phyloP scores from a whole-genome alignment of 2,113 vertebrate species.

The Pygoscelis adeliae region DNA sequence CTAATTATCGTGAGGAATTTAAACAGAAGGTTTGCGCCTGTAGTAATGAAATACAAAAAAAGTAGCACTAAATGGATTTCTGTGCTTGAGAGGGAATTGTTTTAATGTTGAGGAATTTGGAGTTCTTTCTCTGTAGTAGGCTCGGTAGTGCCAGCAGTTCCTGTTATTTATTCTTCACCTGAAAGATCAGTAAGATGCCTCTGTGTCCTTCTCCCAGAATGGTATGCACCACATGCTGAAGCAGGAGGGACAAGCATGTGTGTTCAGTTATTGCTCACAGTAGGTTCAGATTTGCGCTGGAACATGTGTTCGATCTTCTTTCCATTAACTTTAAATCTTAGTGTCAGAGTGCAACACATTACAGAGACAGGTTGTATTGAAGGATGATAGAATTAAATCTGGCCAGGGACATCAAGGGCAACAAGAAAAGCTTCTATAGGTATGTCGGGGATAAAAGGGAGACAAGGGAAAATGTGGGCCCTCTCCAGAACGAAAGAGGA shows the following conservation, averaged over 20 bases:
- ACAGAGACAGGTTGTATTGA: background rate
- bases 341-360: background rate
- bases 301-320: fast-evolving
- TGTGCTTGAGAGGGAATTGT: background rate
- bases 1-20: background rate
- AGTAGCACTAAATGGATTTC: background rate
- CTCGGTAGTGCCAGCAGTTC: background rate
- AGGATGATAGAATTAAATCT: background rate
- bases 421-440: too few species aligned
- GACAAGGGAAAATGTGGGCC: too few species aligned
- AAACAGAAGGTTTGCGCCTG: background rate
- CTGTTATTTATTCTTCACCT: background rate
- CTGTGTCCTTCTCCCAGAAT: background rate
- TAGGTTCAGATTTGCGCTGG: background rate
- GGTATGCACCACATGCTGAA: background rate
- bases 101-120: background rate
- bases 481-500: too few species aligned
- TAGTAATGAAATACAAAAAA: background rate
- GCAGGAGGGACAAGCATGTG: background rate
- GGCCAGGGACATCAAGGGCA: too few species aligned
- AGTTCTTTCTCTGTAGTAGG: background rate
- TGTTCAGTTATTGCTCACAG: background rate
- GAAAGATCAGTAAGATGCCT: background rate
- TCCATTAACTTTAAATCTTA: background rate
- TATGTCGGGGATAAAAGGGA: too few species aligned